Evolutionary conservation across 2,888 invertebrate genomes (phyloP), one percentile per base, ranked within the genome.

Genomic region (Drosophila anomalata): DNA sequence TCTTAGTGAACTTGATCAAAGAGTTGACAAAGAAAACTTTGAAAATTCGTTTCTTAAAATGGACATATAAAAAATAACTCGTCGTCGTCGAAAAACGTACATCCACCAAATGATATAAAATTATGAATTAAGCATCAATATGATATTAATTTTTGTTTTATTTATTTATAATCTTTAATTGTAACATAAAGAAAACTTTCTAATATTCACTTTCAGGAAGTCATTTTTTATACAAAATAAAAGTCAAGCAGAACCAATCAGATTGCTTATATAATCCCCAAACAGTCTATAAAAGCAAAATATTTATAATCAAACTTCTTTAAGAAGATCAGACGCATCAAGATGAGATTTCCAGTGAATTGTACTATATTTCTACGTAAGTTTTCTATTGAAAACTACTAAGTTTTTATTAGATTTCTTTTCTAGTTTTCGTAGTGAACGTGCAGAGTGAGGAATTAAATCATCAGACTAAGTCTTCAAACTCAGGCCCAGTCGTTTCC

Each of bases 181-280:
- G 3, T 24, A 24, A 24, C 22, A n/a, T 36, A n/a, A 36, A 12
- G 7, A 36, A 55, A 59, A 17, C 31, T 31, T 31, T 11, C 9
- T 31, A 7, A 3, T 31, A 31, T 8, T 31, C 9, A 9, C 31
- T 31, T 8, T 31, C 6, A n/a, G 36, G 6, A 1, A 3, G 36
- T n/a, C 3, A 12, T 36, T 4, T 36, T 5, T 3, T 36, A 36
- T 24, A 24, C 22, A 24, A 24, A 24, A 6, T n/a, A 55, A 55
- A 60, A 26, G 20, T 60, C 44, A 60, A 36, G 55, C 46, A 55
- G 24, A 59, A 24, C 54, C 7, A 55, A 60, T 54, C 26, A 20
- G 14, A 7, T 14, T 7, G 14, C 14, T 14, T 14, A 39, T 7
- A 39, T 39, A 39, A 14, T 14, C 14, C 14, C 1, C 5, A 4